These are phyloP conservation scores for Ormyrus rosae DNA, from an alignment of 2,888 invertebrate genomes.

Conservation along the genomic window DNA sequence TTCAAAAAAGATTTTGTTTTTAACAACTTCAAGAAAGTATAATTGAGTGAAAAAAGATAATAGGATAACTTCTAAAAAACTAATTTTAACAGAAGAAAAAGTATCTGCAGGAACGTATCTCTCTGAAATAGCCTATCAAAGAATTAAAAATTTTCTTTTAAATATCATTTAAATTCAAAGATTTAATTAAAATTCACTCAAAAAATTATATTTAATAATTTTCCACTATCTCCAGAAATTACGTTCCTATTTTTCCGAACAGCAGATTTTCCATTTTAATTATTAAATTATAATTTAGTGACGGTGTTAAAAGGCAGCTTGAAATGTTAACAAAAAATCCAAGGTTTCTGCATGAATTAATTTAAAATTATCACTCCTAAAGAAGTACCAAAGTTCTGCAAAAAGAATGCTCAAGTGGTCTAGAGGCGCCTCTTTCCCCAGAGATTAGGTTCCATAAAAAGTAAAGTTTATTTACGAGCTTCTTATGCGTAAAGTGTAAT, in stretches of 20 bases:
- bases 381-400: not conserved
- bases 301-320: no score
- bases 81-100: slow-evolving; percentile 2
- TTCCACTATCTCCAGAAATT: no score
- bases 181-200: no score
- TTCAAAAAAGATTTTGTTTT: slow-evolving; percentile 9
- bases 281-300: no score
- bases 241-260: no score
- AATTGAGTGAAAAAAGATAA: slow-evolving; percentile 9
- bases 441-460: slow-evolving; percentile 34
- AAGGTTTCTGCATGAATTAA: slow-evolving; percentile 8
- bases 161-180: no score
- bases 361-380: slow-evolving; percentile 14
- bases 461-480: slow-evolving; percentile 42
- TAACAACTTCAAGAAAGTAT: slow-evolving; percentile 3
- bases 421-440: not conserved
- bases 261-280: no score
- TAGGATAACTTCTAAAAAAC: slow-evolving; percentile 6
- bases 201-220: no score
- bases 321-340: slow-evolving; percentile 18
- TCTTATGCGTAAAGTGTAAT: slow-evolving; percentile 32
- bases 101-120: not conserved
- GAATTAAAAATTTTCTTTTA: no score
- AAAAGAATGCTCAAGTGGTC: slow-evolving; percentile 20
- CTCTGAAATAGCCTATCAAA: no score